phyloP scores from a whole-genome alignment of 2,113 vertebrate species.

The Pipa parva region DNA sequence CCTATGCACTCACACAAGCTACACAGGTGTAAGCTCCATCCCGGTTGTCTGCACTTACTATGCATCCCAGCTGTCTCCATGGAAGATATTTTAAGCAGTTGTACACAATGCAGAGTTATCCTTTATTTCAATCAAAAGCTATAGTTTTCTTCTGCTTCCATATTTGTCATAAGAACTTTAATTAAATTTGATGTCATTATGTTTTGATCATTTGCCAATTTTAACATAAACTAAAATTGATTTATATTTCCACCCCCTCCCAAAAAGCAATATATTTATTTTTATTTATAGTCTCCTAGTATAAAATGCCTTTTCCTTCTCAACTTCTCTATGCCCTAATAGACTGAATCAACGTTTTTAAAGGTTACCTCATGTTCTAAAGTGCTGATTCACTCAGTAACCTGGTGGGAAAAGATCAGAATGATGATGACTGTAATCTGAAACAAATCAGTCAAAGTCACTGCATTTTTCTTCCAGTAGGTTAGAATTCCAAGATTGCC shows the following conservation, averaged over 20 bases:
- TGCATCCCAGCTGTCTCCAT: too few relatives aligned
- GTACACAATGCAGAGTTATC: too few relatives aligned
- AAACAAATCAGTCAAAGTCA: slow-evolving; percentile 36
- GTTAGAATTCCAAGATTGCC: slow-evolving; percentile 22
- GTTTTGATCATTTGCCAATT: too few relatives aligned
- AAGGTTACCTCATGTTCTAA: slow-evolving; percentile 27
- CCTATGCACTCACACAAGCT: too few relatives aligned
- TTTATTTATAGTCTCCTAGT: slow-evolving; percentile 17
- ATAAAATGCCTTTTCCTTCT: slow-evolving; percentile 10
- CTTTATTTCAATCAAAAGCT: too few relatives aligned
- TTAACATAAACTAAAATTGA: too few relatives aligned
- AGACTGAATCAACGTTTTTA: slow-evolving; percentile 23
- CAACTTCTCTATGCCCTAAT: neutral
- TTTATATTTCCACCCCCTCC: neutral
- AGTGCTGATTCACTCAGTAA: slow-evolving; percentile 27
- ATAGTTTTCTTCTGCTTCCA: too few relatives aligned
- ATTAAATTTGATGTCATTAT: too few relatives aligned
- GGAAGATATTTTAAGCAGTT: too few relatives aligned
- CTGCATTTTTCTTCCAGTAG: neutral
- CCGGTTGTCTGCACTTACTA: too few relatives aligned
- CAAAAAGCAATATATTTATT: neutral
- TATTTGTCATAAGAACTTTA: too few relatives aligned
- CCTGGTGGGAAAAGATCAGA: slow-evolving; percentile 32
- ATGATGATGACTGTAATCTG: slow-evolving; percentile 25
- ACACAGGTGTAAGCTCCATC: too few relatives aligned